Evolutionary conservation across 2,888 invertebrate species (phyloP), one percentile per base, ranked within the genome.

Genomic region (Caenorhabditis sp.): DNA sequence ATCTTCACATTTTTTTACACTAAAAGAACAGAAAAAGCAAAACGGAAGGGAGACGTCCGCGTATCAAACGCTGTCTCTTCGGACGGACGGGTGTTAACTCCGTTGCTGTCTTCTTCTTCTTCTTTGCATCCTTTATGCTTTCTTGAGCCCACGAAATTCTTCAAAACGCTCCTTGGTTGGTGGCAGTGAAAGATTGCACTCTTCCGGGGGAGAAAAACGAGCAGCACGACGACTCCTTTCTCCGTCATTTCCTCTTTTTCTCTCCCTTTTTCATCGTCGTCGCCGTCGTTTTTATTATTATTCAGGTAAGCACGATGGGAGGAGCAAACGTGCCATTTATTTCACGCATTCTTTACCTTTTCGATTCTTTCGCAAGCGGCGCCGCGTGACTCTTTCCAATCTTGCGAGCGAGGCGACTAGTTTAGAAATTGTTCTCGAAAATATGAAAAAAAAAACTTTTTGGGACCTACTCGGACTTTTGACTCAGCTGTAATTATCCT

Each of bases 121-220:
- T 65, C 45, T 45, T 52, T 24, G 59, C 35, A 55, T 55, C 39
- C 39, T 55, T 56, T 30, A 32, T 45, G 30, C 24, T 62, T 63
- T 50, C 27, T 45, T 48, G 55, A 52, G 59, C 26, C 37, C 35
- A 46, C 35, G 8, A 48, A 62, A 50, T 39, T 55, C 37, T 32
- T 56, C 66, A 48, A 66, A 66, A 56, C 5, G 43, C 55, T 20
- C 24, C 48, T 27, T 13, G 22, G n/a, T 8, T n/a, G 58, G 50
- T 17, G 35, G 53, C 45, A 61, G 39, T 53, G 61, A 71, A 71
- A 62, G 61, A 61, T 58, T 68, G 68, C 58, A 52, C 50, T 58
- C 59, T 68, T 68, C 68, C 68, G 56, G 61, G 46, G 26, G 41
- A n/a, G n/a, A n/a, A n/a, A n/a, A n/a, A n/a, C n/a, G n/a, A n/a